Evolutionary conservation across 2,797 vertebrate genomes (phyloP).

Genomic region (Glyptemys insculpta): DNA sequence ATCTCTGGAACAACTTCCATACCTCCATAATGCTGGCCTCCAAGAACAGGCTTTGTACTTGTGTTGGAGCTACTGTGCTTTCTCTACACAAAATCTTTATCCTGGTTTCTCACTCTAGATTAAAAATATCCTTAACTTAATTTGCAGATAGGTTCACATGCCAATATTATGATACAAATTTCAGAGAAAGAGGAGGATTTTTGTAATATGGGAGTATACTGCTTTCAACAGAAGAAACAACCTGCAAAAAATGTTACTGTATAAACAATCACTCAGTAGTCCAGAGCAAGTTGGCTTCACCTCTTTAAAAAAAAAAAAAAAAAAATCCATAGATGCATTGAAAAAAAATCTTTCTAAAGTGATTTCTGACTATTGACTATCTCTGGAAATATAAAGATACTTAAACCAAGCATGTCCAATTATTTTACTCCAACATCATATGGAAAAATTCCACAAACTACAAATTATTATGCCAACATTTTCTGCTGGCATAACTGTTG

Average conservation of each 20-base stretch:
- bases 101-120: background rate
- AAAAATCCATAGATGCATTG: background rate
- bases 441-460: background rate
- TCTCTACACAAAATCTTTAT: background rate
- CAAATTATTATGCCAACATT: background rate
- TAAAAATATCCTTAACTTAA: background rate
- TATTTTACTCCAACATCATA: background rate
- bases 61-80: background rate
- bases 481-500: background rate
- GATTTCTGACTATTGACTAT: background rate
- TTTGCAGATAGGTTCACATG: background rate
- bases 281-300: background rate
- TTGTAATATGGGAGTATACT: background rate
- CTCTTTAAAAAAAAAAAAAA: background rate
- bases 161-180: background rate
- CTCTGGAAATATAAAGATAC: background rate
- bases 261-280: background rate
- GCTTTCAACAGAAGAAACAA: background rate
- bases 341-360: background rate
- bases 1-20: background rate
- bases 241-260: background rate
- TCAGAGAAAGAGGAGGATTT: no score
- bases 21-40: background rate
- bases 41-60: background rate
- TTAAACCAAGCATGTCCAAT: background rate